These are phyloP conservation scores for Drosophila ezoana DNA, from an alignment of 2,888 invertebrate genomes.

Conservation along the genomic window DNA sequence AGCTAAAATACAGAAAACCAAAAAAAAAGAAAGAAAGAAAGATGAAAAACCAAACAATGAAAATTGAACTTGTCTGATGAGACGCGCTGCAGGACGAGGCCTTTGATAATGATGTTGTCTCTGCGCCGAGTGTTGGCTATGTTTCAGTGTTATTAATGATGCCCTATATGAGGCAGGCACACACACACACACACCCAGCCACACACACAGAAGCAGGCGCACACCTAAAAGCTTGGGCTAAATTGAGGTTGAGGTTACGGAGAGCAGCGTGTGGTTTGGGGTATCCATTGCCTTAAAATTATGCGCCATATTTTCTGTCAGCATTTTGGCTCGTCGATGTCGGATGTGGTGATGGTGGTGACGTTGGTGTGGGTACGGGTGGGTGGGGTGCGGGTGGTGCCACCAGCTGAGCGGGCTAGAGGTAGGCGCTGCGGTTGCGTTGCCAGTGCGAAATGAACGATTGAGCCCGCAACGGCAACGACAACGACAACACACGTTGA, in stretches of 20 bases:
- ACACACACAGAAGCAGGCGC: slow-evolving; percentile 10
- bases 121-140: slow-evolving; percentile 35
- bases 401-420: slow-evolving; percentile 34
- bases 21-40: slow-evolving; percentile 19
- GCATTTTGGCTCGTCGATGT: slow-evolving; percentile 53
- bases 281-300: slow-evolving; percentile 76
- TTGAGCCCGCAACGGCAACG: slow-evolving; percentile 69
- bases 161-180: slow-evolving; percentile 57
- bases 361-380: not conserved
- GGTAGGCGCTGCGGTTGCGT: slow-evolving; percentile 47
- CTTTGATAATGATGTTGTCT: slow-evolving; percentile 63
- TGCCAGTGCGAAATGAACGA: slow-evolving; percentile 71
- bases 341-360: slow-evolving; percentile 50
- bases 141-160: slow-evolving; percentile 80
- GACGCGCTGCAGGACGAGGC: not conserved
- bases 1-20: slow-evolving; percentile 7
- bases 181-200: slow-evolving; percentile 20
- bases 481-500: slow-evolving; percentile 63
- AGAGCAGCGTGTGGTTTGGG: slow-evolving; percentile 33
- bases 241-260: slow-evolving; percentile 45
- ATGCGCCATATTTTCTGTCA: slow-evolving; percentile 76
- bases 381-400: not conserved
- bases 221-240: slow-evolving; percentile 46
- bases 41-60: slow-evolving; percentile 73
- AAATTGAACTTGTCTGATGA: slow-evolving; percentile 58